These are phyloP conservation scores for Spea hammondii DNA, from an alignment of 2,797 vertebrate species.

Conservation along the genomic window DNA sequence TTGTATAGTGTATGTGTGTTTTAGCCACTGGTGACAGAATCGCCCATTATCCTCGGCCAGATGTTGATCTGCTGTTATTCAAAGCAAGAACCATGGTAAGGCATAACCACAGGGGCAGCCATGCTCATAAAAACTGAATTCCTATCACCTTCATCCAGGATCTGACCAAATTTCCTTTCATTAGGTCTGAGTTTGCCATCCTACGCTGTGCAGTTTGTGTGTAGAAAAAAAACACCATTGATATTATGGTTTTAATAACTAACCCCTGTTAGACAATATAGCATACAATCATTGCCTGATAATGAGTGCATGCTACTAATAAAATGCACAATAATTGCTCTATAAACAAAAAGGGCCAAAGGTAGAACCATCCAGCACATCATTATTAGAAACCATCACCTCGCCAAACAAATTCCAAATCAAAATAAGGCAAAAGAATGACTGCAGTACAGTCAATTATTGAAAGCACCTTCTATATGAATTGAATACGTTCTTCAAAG, in stretches of 20 bases:
- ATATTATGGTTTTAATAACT: conserved; percentile 2
- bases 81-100: too few relatives aligned
- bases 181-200: too few relatives aligned
- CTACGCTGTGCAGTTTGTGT: too few relatives aligned
- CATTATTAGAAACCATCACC: conserved; percentile 40
- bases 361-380: conserved; percentile 28
- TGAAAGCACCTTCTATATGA: conserved; percentile 37
- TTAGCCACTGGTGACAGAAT: too few relatives aligned
- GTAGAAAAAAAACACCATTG: too few relatives aligned
- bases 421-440: conserved; percentile 28
- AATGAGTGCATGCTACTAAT: conserved; percentile 3
- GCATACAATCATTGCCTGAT: conserved; percentile 17
- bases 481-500: conserved; percentile 42
- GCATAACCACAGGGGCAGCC: too few relatives aligned
- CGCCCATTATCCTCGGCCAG: too few relatives aligned
- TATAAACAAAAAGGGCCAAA: conserved; percentile 22
- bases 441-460: conserved; percentile 32
- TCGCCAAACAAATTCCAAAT: conserved; percentile 26
- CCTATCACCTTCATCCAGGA: too few relatives aligned
- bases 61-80: too few relatives aligned
- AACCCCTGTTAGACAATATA: conserved; percentile 8
- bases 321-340: conserved; percentile 21
- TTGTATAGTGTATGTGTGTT: too few relatives aligned
- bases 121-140: too few relatives aligned
- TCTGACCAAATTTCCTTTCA: too few relatives aligned